Evolutionary conservation across 1,140 invertebrate species (phyloP).

Genomic region (Zaprionus inermis): DNA sequence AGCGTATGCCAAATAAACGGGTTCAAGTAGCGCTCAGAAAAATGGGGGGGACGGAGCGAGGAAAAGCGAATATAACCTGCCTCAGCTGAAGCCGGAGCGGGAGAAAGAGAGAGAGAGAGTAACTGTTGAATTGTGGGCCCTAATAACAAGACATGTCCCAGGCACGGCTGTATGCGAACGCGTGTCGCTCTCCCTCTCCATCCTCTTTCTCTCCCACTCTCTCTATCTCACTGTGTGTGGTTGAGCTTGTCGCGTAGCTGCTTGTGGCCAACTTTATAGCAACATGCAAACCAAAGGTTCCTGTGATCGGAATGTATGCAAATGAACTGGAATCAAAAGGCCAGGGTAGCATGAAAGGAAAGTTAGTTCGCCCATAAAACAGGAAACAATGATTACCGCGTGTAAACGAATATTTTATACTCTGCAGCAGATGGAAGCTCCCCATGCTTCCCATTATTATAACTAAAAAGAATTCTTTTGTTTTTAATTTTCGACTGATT

Average conservation of each 20-base stretch:
- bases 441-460: too few species aligned
- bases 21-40: constrained; percentile 78
- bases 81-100: constrained; percentile 43
- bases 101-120: constrained; percentile 58
- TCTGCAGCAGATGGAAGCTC: background rate
- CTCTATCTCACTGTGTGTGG: constrained; percentile 21
- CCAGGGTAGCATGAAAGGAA: background rate
- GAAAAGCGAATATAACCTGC: constrained; percentile 3
- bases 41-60: constrained; percentile 43
- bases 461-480: too few species aligned
- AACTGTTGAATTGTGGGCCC: constrained; percentile 77
- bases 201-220: too few species aligned
- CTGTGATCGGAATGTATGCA: constrained; percentile 41
- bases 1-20: constrained; percentile 78
- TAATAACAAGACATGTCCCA: constrained; percentile 72
- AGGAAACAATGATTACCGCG: background rate
- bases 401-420: background rate
- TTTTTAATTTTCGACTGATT: too few species aligned
- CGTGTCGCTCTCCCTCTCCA: background rate
- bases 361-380: constrained; percentile 5
- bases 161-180: constrained; percentile 17
- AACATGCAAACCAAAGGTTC: constrained; percentile 48
- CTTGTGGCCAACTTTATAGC: constrained; percentile 77
- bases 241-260: constrained; percentile 68
- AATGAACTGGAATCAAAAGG: constrained; percentile 31